Evolutionary conservation across 2,888 invertebrate species (phyloP).

Genomic region (Danaus chrysippus): DNA sequence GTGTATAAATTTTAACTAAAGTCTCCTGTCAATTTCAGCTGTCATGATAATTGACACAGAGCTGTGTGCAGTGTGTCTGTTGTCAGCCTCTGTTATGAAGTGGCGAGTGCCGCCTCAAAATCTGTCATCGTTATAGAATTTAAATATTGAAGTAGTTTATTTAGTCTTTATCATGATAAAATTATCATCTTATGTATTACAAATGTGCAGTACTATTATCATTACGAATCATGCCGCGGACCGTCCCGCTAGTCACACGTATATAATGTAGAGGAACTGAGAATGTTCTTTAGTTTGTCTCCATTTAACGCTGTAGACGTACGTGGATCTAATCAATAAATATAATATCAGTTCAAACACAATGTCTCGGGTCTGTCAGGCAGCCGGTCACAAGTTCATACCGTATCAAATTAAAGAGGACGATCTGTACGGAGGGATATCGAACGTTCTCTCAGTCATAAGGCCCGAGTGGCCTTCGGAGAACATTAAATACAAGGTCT

Average conservation of each 20-base stretch:
- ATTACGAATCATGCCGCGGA: background rate
- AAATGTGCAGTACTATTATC: background rate
- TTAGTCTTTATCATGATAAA: too few species aligned
- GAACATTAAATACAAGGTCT: conserved; percentile 85
- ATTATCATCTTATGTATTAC: too few species aligned
- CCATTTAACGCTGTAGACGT: background rate
- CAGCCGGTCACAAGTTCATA: conserved; percentile 67
- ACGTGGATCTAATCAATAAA: background rate
- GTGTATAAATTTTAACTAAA: too few species aligned
- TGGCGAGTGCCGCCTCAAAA: too few species aligned
- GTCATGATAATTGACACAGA: too few species aligned
- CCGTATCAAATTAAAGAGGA: conserved; percentile 83
- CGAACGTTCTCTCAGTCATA: conserved; percentile 82
- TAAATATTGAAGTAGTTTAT: too few species aligned
- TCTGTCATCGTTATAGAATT: too few species aligned
- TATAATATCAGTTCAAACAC: conserved; percentile 17
- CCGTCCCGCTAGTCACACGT: background rate
- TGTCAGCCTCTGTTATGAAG: too few species aligned
- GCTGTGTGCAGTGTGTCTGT: too few species aligned
- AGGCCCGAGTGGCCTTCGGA: conserved; percentile 84
- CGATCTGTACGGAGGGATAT: conserved; percentile 83
- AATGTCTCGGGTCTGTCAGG: conserved; percentile 55
- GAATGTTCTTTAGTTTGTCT: conserved; percentile 11
- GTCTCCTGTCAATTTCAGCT: too few species aligned
- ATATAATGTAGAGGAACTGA: background rate